phyloP scores from a whole-genome alignment of 2,888 invertebrate genomes.

The Diarsia rubi region DNA sequence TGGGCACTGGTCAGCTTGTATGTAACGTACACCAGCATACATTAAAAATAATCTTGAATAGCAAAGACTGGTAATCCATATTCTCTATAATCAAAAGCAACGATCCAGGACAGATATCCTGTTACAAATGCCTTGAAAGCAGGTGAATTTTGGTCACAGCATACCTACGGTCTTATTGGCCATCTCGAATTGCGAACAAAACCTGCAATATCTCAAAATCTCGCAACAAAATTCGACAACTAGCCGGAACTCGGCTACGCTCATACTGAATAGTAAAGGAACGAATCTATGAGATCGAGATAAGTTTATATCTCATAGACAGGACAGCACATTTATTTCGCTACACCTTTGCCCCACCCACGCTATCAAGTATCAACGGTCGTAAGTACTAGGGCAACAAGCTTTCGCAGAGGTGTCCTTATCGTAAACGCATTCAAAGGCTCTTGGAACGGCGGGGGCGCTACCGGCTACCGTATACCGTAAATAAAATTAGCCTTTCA shows the following conservation, averaged over 20 bases:
- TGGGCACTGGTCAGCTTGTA: too few relatives aligned
- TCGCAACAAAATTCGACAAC: conserved; percentile 19
- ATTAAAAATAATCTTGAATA: neutral
- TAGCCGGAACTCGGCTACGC: conserved; percentile 3
- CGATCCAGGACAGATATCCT: too few relatives aligned
- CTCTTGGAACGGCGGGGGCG: conserved; percentile 16
- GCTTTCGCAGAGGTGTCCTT: conserved; percentile 55
- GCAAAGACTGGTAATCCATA: too few relatives aligned
- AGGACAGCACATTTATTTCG: conserved; percentile 45
- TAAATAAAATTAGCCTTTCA: conserved; percentile 68
- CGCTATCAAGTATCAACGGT: conserved; percentile 37
- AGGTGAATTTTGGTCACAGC: neutral
- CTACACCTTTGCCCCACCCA: conserved; percentile 49
- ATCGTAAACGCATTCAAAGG: conserved; percentile 53
- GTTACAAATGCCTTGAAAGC: neutral
- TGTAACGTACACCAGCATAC: too few relatives aligned
- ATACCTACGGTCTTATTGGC: neutral
- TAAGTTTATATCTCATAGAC: conserved; percentile 44
- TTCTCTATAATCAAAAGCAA: too few relatives aligned
- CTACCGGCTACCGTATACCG: conserved; percentile 32
- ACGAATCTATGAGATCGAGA: conserved; percentile 50
- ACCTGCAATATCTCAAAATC: conserved; percentile 17
- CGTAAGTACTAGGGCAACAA: conserved; percentile 52
- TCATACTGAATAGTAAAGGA: conserved; percentile 16
- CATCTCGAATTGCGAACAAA: conserved; percentile 4